Percentiles rank a stretch among this genome's conserved stretches.
phyloP scores from a whole-genome alignment of 2,797 vertebrate genomes.

The Falco columbarius region DNA sequence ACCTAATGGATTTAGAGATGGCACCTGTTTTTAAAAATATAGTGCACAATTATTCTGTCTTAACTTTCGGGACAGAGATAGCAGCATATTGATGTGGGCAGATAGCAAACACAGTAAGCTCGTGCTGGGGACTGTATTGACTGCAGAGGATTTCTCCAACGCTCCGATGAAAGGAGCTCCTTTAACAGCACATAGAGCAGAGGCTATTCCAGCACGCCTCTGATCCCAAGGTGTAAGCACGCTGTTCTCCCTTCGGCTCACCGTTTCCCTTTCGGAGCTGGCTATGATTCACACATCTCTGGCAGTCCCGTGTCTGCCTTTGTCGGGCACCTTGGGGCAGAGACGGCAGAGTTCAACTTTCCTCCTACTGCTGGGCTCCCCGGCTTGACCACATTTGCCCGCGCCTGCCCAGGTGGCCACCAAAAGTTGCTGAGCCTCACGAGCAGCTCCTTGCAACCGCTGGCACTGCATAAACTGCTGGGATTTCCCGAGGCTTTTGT shows the following conservation, averaged over 20 bases:
- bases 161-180: not conserved
- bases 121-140: not conserved
- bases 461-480: not conserved
- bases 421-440: not conserved
- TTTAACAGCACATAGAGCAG: not conserved
- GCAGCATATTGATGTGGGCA: not conserved
- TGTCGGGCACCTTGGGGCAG: rapidly evolving
- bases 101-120: not conserved
- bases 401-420: not conserved
- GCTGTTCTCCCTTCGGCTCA: not conserved
- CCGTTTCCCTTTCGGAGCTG: not conserved
- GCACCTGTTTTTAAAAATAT: not conserved
- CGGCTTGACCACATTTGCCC: rapidly evolving
- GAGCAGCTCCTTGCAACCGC: not conserved
- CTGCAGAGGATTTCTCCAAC: not conserved
- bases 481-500: not conserved
- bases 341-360: not conserved
- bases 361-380: not conserved
- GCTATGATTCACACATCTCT: not conserved
- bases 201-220: slow-evolving; percentile 4
- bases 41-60: not conserved
- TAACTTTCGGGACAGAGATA: not conserved
- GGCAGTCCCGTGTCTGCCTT: not conserved
- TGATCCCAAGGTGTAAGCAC: not conserved
- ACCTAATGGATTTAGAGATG: not conserved